Evolutionary conservation across 2,888 invertebrate species (phyloP), one percentile per base, ranked within the genome.

Genomic region (Drosophila phalerata): DNA sequence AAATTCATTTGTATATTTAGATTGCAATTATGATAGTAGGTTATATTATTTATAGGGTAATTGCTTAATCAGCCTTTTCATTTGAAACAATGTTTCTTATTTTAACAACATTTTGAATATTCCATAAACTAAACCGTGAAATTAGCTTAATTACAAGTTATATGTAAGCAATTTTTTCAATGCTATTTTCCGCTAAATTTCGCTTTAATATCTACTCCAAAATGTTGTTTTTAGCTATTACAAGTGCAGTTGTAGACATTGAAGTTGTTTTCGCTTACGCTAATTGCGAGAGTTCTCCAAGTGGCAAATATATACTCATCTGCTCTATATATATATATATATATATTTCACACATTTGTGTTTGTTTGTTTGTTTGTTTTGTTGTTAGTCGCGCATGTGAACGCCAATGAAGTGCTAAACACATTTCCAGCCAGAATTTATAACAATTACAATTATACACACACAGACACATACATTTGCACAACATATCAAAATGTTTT

Each of bases 381-480:
- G 42, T 42, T 48, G 38, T 58, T 51, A 51, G 51, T 37, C 22
- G 40, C 25, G n/a, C 40, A 28, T 30, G 51, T 42, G 58, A 56
- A 38, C 10, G 34, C 11, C 70, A 45, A 32, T 32, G 38, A 78
- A 57, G 76, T 76, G 79, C 65, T 76, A 79, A 75, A 79, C 55
- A 70, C 60, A 79, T 75, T 79, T 75, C 61, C 65, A 75, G 76
- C n/a, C 53, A 32, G 53, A 75, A 63, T 75, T 79, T 79, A 75
- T 79, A 75, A 38, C 76, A 79, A 79, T 77, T 70, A 73, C 68
- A 61, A 43, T 57, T 34, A 15, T 61, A 53, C 19, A 43, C 38
- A 30, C 45, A 52, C 17, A 53, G 11, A 47, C 40, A 42, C 37
- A 62, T 8, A 49, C 32, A 58, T 5, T 45, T n/a, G 19, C 22